phyloP scores from a whole-genome alignment of 2,888 invertebrate genomes.

The Trichopria drosophilae region DNA sequence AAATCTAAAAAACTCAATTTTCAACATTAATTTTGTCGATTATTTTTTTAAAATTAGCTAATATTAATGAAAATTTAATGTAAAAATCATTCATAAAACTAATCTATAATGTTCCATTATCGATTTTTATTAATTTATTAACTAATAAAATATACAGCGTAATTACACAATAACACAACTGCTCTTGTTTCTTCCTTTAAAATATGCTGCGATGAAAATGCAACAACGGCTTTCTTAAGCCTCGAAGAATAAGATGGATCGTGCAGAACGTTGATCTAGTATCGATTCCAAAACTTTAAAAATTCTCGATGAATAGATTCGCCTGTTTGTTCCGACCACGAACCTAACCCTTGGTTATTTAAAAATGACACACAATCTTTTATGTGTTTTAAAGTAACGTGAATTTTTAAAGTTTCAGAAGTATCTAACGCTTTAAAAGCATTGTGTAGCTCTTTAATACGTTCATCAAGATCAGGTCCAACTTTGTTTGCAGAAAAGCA shows the following conservation, averaged over 20 bases:
- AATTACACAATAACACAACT: too few relatives aligned
- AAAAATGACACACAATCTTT: conserved; percentile 9
- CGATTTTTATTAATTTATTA: too few relatives aligned
- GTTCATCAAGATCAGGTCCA: not conserved
- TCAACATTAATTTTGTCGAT: too few relatives aligned
- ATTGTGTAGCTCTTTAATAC: not conserved
- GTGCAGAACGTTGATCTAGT: not conserved
- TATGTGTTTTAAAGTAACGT: conserved; percentile 7
- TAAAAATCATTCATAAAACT: too few relatives aligned
- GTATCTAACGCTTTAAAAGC: not conserved
- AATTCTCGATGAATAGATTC: conserved; percentile 11
- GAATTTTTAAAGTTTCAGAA: conserved; percentile 9
- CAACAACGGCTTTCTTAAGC: conserved; percentile 9
- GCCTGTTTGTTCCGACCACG: conserved; percentile 10
- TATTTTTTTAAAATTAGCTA: too few relatives aligned
- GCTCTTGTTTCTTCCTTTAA: too few relatives aligned
- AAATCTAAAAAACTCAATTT: too few relatives aligned
- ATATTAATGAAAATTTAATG: too few relatives aligned
- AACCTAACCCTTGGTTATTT: conserved; percentile 4
- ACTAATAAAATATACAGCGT: too few relatives aligned
- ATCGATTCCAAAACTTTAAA: conserved; percentile 10
- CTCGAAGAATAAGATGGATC: conserved; percentile 2
- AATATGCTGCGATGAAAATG: too few relatives aligned
- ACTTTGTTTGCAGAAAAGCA: not conserved
- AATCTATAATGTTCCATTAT: too few relatives aligned